phyloP scores from a whole-genome alignment of 2,888 invertebrate species.

The Himalopsyche tibetana region DNA sequence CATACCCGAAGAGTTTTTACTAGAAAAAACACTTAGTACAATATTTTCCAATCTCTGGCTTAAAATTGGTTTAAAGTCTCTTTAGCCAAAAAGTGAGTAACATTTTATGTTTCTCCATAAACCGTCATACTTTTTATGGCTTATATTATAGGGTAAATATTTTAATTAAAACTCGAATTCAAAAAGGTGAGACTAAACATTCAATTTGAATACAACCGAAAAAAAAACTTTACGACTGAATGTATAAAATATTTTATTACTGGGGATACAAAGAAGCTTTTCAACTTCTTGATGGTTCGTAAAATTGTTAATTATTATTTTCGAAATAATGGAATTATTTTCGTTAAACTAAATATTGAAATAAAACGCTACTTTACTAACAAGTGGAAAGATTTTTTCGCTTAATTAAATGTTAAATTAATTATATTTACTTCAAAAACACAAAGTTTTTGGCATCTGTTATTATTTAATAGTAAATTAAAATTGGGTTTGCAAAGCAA shows the following conservation, averaged over 20 bases:
- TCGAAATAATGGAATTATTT: slow-evolving; percentile 25
- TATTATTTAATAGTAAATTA: too few relatives aligned
- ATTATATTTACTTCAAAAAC: too few relatives aligned
- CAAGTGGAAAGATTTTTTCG: too few relatives aligned
- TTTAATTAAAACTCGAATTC: slow-evolving; percentile 45
- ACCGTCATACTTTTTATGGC: slow-evolving; percentile 10
- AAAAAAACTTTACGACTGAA: slow-evolving; percentile 34
- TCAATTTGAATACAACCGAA: slow-evolving; percentile 28
- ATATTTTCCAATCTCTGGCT: slow-evolving; percentile 21
- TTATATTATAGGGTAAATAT: slow-evolving; percentile 44
- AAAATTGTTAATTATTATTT: slow-evolving; percentile 40
- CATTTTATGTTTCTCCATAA: slow-evolving; percentile 26
- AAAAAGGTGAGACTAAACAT: slow-evolving; percentile 43
- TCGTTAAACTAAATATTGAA: slow-evolving; percentile 13
- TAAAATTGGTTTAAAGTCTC: not conserved
- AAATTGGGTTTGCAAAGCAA: too few relatives aligned
- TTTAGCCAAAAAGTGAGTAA: slow-evolving; percentile 15
- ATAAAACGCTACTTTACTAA: not conserved
- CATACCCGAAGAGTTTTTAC: too few relatives aligned
- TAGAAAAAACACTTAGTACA: not conserved
- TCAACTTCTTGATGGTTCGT: slow-evolving; percentile 40
- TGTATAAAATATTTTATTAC: slow-evolving; percentile 40
- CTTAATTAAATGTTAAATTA: too few relatives aligned
- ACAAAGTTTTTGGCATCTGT: too few relatives aligned
- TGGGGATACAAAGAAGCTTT: slow-evolving; percentile 27